Conservation (phyloP, 2,113 vertebrate species). For the Labeo catla region DNA sequence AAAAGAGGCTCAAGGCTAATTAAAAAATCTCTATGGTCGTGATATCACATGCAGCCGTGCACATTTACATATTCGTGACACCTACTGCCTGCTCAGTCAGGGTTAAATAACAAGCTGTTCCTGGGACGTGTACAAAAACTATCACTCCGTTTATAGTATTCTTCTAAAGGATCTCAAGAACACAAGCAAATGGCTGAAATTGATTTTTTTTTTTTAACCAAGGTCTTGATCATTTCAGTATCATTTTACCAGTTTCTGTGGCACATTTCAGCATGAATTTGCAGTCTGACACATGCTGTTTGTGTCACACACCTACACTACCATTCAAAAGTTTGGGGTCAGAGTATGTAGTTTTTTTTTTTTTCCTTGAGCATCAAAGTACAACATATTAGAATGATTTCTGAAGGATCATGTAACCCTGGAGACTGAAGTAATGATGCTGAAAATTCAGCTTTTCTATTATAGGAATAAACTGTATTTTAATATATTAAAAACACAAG, state of each 20-base stretch:
- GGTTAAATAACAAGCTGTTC: neutral
- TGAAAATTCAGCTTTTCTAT: neutral
- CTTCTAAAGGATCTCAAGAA: no score
- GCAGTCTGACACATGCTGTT: no score
- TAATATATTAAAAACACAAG: neutral
- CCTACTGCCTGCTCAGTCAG: neutral
- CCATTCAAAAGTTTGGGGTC: no score
- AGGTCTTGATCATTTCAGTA: no score
- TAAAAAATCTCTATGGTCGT: neutral
- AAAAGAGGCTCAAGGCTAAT: neutral
- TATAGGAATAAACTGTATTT: neutral
- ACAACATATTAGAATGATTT: neutral
- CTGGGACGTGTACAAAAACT: no score
- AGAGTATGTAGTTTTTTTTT: no score
- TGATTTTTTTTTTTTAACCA: no score
- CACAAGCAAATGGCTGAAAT: no score
- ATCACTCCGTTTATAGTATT: no score
- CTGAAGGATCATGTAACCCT: neutral
- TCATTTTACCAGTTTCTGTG: no score
- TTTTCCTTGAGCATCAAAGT: neutral
- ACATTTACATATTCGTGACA: neutral
- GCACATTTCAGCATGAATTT: no score
- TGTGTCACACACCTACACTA: no score
- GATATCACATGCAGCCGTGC: neutral
- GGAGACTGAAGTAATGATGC: neutral